Conservation (phyloP, 2,888 invertebrate species). For the Agrochola lychnidis region DNA sequence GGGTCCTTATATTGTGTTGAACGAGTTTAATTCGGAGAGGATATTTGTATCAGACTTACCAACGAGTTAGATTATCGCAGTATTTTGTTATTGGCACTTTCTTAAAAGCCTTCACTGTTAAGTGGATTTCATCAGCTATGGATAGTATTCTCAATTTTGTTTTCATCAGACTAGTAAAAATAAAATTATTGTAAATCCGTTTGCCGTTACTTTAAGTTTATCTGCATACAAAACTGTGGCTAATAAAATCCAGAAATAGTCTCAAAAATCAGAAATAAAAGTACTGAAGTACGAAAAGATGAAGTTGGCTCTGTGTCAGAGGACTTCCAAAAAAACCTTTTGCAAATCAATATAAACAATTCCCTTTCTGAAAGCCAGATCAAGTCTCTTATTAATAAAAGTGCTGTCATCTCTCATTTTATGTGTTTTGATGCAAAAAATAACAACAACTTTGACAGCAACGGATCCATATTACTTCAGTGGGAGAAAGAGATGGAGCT, state of each 20-base stretch:
- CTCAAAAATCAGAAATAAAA: not conserved
- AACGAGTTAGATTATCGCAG: not conserved
- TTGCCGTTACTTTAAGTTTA: not conserved
- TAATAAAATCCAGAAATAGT: not conserved
- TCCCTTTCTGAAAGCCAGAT: not conserved
- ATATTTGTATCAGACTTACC: not conserved
- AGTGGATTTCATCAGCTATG: not conserved
- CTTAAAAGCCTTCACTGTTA: not conserved
- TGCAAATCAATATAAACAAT: not conserved
- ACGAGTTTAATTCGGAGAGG: not conserved
- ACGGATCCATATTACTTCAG: no score
- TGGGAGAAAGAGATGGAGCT: no score
- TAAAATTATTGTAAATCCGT: not conserved
- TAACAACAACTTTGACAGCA: not conserved
- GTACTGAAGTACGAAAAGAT: not conserved
- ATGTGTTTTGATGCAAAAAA: not conserved
- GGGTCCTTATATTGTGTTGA: constrained; percentile 55
- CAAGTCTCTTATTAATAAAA: not conserved
- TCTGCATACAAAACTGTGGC: not conserved
- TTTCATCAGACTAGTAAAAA: not conserved
- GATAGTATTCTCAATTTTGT: not conserved
- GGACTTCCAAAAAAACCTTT: not conserved
- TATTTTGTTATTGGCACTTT: not conserved
- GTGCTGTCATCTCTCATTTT: not conserved
- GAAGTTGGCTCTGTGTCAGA: not conserved